These are phyloP conservation scores for Hyperoplus lanceolatus DNA, from an alignment of 2,797 vertebrate genomes.

Conservation along the genomic window DNA sequence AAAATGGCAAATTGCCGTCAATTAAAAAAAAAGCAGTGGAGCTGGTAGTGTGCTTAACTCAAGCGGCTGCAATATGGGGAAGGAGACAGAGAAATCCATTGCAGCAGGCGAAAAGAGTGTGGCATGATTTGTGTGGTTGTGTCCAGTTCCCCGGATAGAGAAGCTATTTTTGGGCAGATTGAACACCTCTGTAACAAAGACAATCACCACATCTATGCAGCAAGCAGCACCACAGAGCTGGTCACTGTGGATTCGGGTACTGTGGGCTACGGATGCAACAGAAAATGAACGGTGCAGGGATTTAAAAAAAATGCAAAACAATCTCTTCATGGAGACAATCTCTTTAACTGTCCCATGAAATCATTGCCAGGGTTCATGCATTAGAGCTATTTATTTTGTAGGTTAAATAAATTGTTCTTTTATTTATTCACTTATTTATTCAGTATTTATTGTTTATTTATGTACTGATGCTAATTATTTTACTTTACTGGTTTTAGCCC, in stretches of 20 bases:
- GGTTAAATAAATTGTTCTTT: conserved; percentile 75
- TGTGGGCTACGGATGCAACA: conserved; percentile 53
- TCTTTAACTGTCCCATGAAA: conserved; percentile 66
- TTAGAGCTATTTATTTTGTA: conserved; percentile 81
- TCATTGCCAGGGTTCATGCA: conserved; percentile 64
- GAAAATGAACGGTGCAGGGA: conserved; percentile 64
- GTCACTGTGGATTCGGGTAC: conserved; percentile 74
- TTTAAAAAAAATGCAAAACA: conserved; percentile 50
- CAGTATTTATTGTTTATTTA: conserved; percentile 87
- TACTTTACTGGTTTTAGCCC: conserved; percentile 73
- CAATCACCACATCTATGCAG: conserved; percentile 57
- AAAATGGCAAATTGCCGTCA: conserved; percentile 46
- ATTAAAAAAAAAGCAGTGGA: conserved; percentile 23
- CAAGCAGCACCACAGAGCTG: conserved; percentile 77
- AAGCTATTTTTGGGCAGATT: conserved; percentile 43
- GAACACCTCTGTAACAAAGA: conserved; percentile 52
- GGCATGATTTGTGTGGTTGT: conserved; percentile 70
- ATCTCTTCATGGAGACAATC: conserved; percentile 58
- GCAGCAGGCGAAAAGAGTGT: conserved; percentile 45
- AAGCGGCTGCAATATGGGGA: conserved; percentile 34
- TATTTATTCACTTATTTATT: conserved; percentile 86
- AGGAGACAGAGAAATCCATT: conserved; percentile 30
- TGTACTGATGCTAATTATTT: conserved; percentile 79
- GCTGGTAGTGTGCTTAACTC: conserved; percentile 47
- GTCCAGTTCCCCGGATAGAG: conserved; percentile 54